These are phyloP conservation scores for Diabrotica virgifera DNA, from an alignment of 1,140 invertebrate species.

Conservation along the genomic window DNA sequence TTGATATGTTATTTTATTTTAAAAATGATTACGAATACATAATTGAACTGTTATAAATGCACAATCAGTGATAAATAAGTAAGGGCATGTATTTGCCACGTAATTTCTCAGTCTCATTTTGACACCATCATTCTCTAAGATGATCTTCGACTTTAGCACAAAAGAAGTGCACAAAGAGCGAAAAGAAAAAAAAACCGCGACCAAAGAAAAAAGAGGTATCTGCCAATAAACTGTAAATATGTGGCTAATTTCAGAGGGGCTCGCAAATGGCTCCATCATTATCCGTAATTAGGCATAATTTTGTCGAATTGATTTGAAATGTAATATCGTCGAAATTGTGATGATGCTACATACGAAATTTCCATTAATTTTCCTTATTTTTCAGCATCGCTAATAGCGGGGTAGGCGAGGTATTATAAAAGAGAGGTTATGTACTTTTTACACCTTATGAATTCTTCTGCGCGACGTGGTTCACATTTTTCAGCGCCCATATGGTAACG, in stretches of 20 bases:
- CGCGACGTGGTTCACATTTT: no score
- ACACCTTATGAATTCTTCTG: not conserved
- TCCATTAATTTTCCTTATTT: conserved; percentile 8
- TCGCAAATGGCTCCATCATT: conserved; percentile 7
- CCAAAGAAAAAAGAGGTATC: not conserved
- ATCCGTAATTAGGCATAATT: conserved; percentile 8
- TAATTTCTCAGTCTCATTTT: no score
- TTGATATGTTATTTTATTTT: no score
- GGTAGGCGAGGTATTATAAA: not conserved
- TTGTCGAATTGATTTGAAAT: conserved; percentile 6
- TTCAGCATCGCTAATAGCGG: not conserved
- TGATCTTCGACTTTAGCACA: no score
- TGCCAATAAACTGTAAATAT: not conserved
- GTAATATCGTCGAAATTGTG: conserved; percentile 8
- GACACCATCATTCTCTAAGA: no score
- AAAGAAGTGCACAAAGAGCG: no score
- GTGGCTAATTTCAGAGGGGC: not conserved
- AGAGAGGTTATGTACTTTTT: not conserved
- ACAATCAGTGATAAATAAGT: no score
- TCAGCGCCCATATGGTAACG: no score
- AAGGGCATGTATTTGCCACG: no score
- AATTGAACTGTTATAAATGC: no score
- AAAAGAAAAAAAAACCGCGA: no score
- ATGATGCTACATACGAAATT: conserved; percentile 5
- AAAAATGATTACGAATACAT: no score